Conservation (phyloP, 2,113 vertebrate genomes). For the Jaculus jaculus region DNA sequence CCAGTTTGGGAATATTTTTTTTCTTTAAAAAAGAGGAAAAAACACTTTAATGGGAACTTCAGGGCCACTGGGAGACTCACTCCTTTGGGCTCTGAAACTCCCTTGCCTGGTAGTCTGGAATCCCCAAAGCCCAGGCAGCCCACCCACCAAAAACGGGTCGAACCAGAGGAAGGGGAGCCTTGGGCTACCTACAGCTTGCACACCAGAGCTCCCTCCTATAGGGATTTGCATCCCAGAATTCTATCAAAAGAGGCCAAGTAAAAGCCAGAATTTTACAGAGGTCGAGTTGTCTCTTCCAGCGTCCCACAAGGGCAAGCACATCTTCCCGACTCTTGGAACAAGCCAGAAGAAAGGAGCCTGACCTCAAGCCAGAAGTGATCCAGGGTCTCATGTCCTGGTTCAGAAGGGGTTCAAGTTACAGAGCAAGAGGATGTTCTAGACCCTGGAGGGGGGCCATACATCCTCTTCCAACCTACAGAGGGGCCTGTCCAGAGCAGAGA, state of each 20-base stretch:
- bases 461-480: background rate
- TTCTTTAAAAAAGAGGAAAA: conserved; percentile 83
- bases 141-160: too few relatives aligned
- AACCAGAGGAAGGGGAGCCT: background rate
- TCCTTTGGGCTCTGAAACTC: conserved; percentile 48
- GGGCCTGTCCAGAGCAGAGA: background rate
- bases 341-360: background rate
- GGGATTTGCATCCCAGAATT: background rate
- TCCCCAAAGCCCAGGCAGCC: background rate
- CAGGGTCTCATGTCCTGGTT: background rate
- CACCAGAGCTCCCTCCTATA: background rate
- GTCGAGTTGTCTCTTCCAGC: background rate
- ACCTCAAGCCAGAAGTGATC: background rate
- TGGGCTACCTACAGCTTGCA: fast-evolving
- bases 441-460: background rate
- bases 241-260: background rate
- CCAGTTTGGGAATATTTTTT: conserved; percentile 80
- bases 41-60: conserved; percentile 83
- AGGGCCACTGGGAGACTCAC: conserved; percentile 54
- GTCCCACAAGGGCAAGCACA: background rate
- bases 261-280: background rate
- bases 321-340: background rate
- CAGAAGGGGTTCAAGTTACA: background rate
- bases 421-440: background rate
- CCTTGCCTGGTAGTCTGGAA: background rate